Conservation (phyloP, 2,888 invertebrate species). For the Ethmia dodecea region DNA sequence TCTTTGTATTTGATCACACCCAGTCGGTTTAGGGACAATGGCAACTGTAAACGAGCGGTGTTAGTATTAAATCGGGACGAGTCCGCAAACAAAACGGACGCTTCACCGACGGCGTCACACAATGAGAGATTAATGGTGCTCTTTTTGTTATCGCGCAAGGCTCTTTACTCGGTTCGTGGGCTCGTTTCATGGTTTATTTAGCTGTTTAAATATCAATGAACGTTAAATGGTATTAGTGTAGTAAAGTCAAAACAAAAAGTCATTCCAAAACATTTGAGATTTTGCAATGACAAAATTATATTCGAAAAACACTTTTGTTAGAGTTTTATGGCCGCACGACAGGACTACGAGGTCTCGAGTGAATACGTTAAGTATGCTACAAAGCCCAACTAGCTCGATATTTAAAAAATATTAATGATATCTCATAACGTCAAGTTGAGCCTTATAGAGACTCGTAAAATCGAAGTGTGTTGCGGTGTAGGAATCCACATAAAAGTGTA, state of each 20-base stretch:
- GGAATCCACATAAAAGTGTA: conserved; percentile 62
- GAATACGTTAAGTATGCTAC: conserved; percentile 27
- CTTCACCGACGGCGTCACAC: conserved; percentile 53
- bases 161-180: conserved; percentile 68
- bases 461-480: conserved; percentile 57
- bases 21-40: conserved; percentile 64
- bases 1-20: conserved; percentile 68
- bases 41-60: conserved; percentile 54
- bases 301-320: conserved; percentile 7
- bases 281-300: conserved; percentile 16
- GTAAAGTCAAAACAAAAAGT: not conserved
- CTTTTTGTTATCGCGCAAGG: conserved; percentile 68
- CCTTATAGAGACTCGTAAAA: conserved; percentile 61
- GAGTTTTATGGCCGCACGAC: conserved; percentile 10
- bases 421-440: conserved; percentile 48
- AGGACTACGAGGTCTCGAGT: conserved; percentile 12
- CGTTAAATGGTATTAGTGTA: conserved; percentile 43
- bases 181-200: conserved; percentile 72
- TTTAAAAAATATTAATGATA: conserved; percentile 56
- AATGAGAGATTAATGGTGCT: conserved; percentile 71
- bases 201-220: conserved; percentile 61
- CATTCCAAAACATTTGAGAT: conserved; percentile 10
- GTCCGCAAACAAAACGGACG: conserved; percentile 66
- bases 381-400: conserved; percentile 40
- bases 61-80: conserved; percentile 51